phyloP scores from a whole-genome alignment of 2,113 vertebrate species.

The Speoplatyrhinus poulsoni region DNA sequence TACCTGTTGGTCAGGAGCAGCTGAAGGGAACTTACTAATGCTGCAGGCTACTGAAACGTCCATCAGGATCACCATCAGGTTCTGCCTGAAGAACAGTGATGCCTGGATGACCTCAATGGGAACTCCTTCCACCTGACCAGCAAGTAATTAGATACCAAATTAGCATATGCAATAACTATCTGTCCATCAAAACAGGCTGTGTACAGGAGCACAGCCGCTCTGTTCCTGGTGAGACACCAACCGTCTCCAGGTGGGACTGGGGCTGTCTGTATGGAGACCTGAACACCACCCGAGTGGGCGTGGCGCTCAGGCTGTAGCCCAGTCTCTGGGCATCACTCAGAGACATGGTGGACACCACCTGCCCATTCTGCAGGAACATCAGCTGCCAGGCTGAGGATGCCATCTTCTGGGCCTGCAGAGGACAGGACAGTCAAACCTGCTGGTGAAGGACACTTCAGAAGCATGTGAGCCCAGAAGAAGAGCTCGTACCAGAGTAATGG shows the following conservation, averaged over 20 bases:
- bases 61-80: slow-evolving; percentile 47
- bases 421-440: not conserved
- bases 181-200: not conserved
- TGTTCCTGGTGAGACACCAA: slow-evolving; percentile 21
- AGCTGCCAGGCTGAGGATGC: slow-evolving; percentile 45
- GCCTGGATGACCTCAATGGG: slow-evolving; percentile 38
- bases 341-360: slow-evolving; percentile 31
- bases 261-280: slow-evolving; percentile 38
- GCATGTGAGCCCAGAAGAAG: not conserved
- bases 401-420: slow-evolving; percentile 37
- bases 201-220: not conserved
- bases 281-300: slow-evolving; percentile 42
- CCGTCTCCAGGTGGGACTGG: slow-evolving; percentile 26
- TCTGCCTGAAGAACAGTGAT: slow-evolving; percentile 49
- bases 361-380: slow-evolving; percentile 42
- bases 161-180: not conserved
- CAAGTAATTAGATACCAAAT: not conserved
- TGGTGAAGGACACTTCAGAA: not conserved
- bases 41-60: slow-evolving; percentile 61
- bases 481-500: slow-evolving; percentile 40
- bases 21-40: slow-evolving; percentile 41
- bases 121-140: slow-evolving; percentile 42
- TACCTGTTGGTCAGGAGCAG: not conserved
- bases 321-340: slow-evolving; percentile 24
- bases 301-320: slow-evolving; percentile 49